These are phyloP conservation scores for Nipponacmea schrenckii DNA, from an alignment of 2,888 invertebrate species.

Conservation along the genomic window DNA sequence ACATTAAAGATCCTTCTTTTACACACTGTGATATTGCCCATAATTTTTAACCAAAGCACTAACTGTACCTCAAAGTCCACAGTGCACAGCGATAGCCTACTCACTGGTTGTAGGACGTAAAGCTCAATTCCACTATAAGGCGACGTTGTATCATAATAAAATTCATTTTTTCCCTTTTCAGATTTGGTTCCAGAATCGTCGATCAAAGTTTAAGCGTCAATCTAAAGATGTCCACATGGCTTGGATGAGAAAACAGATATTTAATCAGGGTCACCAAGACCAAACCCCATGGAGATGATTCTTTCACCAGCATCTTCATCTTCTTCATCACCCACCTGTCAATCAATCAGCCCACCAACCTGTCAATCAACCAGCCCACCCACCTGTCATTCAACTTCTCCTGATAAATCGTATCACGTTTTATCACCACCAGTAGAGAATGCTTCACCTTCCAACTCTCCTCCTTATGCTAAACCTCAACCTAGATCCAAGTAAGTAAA, in stretches of 20 bases:
- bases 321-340: too few relatives aligned
- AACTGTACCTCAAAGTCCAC: too few relatives aligned
- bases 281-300: background rate
- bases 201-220: background rate
- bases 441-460: too few relatives aligned
- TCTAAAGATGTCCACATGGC: conserved; percentile 2
- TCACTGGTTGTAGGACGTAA: too few relatives aligned
- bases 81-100: too few relatives aligned
- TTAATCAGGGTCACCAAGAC: background rate
- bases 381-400: background rate
- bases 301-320: background rate
- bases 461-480: background rate
- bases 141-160: too few relatives aligned
- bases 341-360: too few relatives aligned
- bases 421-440: background rate
- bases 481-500: background rate
- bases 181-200: conserved; percentile 3
- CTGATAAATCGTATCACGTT: background rate
- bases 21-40: too few relatives aligned
- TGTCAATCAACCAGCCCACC: too few relatives aligned
- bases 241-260: conserved; percentile 6
- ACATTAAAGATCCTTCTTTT: too few relatives aligned
- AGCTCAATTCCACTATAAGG: too few relatives aligned
- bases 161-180: background rate
- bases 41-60: too few relatives aligned